These are phyloP conservation scores for Gila robusta DNA, from an alignment of 2,797 vertebrate genomes.

Conservation along the genomic window DNA sequence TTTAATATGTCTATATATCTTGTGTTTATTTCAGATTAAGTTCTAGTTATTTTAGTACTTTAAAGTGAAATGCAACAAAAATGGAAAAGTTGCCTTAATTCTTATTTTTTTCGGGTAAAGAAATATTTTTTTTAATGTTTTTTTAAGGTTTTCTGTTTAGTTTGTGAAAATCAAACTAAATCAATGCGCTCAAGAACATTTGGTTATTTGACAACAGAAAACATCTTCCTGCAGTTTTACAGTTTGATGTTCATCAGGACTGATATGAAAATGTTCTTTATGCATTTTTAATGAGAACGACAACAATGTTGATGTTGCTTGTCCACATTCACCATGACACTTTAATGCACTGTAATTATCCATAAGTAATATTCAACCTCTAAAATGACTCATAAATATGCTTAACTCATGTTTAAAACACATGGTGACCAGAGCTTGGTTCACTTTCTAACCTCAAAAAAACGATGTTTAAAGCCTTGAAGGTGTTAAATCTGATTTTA, in stretches of 20 bases:
- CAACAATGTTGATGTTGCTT: conserved; percentile 23
- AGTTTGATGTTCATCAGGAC: background rate
- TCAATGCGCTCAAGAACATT: background rate
- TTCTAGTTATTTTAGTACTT: too few species aligned
- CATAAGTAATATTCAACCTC: conserved; percentile 71
- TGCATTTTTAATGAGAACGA: background rate
- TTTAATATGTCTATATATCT: background rate
- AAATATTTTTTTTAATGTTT: too few species aligned
- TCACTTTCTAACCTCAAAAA: conserved; percentile 78
- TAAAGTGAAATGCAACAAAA: too few species aligned
- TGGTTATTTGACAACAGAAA: conserved; percentile 23
- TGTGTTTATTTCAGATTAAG: background rate
- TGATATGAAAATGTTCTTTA: conserved; percentile 5
- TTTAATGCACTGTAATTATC: conserved; percentile 54
- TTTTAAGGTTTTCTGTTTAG: too few species aligned
- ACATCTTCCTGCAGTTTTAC: conserved; percentile 47
- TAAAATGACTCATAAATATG: conserved; percentile 84
- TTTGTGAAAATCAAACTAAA: background rate
- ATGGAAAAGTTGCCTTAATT: background rate
- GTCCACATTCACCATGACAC: conserved; percentile 28
- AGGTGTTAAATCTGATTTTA: conserved; percentile 80
- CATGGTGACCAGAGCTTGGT: conserved; percentile 78
- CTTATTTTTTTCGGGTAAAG: too few species aligned
- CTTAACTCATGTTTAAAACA: conserved; percentile 77
- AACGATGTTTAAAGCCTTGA: conserved; percentile 69